Base-by-base conservation (phyloP, 2,888 invertebrate genomes). In the Rapana venosa region DNA sequence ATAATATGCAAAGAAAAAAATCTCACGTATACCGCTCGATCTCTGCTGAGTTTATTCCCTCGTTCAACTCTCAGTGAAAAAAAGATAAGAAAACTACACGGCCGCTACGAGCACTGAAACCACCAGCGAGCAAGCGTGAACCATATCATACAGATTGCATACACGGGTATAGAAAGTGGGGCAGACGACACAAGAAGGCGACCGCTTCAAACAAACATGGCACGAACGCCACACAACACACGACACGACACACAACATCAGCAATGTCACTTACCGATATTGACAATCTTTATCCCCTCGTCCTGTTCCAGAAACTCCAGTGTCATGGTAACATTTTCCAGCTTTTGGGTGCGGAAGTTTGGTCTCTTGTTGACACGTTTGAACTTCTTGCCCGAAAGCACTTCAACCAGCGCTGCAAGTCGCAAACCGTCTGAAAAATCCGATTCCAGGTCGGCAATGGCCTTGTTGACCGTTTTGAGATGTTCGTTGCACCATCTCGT, bases 401-500 rank as follows among this genome's bases (percentile, higher is more conserved):
- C 98, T 97, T 98, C 98, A 94, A 97, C 95, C 90, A 97, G 94
- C 6, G 95, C 95, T 88, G 97, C 95, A 87, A 97, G 97, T 91
- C 97, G 97, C 87, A 98, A 97, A 84, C 98, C 98, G 96, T 98
- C 98, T 93, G 97, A 97, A 90, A 98, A 97, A 96, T 98, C 98
- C 91, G 97, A 97, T 96, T 98, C 98, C 96, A 98, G 96, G 96
- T 97, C 98, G 91, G 97, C 97, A 93, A 98, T 97, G 94, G 97
- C 97, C 96, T 97, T 98, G 96, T 97, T 97, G 91, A 97, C 97
- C 87, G 97, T 97, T 96, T 98, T 98, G 92, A 98, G 97, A 96
- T 98, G 98, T 96, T 98, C 98, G 97, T 98, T 98, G 89, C 98
- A 98, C 98, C 98, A 98, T 95, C 98, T 97, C 70, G 98, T 98